Evolutionary conservation across 2,888 invertebrate genomes (phyloP), one percentile per base, ranked within the genome.

Genomic region (Acronicta psi): DNA sequence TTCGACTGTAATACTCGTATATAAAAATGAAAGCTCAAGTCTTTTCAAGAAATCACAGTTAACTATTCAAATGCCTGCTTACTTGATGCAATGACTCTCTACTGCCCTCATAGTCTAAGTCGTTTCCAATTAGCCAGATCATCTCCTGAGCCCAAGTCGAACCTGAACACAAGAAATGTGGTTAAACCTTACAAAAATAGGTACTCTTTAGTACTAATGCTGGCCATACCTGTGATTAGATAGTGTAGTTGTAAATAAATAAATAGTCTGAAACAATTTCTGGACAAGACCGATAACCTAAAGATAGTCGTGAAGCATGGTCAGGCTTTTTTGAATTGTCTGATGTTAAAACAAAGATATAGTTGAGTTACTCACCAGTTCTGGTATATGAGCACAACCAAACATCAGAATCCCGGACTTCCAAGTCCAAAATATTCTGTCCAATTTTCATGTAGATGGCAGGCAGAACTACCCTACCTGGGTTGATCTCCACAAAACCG

Each of bases 91-190:
- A 75, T 60, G 95, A 95, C 79, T 95, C n/a, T n/a, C n/a, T 96
- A 0, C 97, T 97, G 18, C 95, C 95, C 77, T 97, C 96, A 77
- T 96, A 97, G 83, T 99, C 96, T 67, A 98, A 92, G 75, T 97
- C 95, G 77, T 97, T 97, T 4, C 96, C 96, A 58, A 99, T 95
- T 13, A 98, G 94, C 97, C 98, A 99, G 2, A 97, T 96, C 96
- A 99, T 98, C 93, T 99, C 98, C 83, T 98, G 98, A 0, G 97
- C 96, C 98, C 98, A 99, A 0, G 98, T 98, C 17, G 98, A 98
- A 13, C 97, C 97, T 97, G 37, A 0, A 73, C 42, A 60, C 47
- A 61, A 52, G 31, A 43, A 2, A 42, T n/a, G n/a, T n/a, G n/a
- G n/a, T n/a, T n/a, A 41, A 13, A 0, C n/a, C n/a, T n/a, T n/a